Base-by-base conservation (phyloP, 1,140 invertebrate genomes). In the Callitettix versicolor region DNA sequence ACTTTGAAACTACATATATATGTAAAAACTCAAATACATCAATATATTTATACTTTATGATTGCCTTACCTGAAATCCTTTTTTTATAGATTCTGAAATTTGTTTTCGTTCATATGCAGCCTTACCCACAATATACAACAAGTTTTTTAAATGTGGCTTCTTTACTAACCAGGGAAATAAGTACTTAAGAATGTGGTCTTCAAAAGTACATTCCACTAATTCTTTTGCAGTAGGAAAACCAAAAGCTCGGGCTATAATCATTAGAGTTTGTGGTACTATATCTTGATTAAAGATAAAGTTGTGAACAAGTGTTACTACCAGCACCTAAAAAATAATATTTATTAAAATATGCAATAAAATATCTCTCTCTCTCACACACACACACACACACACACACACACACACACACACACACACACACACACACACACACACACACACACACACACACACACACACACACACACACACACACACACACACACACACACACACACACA, bases 31-130 rank as follows among this genome's bases (percentile, higher is more conserved):
- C 47, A 41, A 42, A 14, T 21, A n/a, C 6, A 34, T 4, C 38
- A 52, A 42, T 18, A 26, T 12, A 6, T n/a, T 7, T 18, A 21
- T 1, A 21, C 49, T 1, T 11, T 9, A 18, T 42, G 1, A 15
- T 21, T 22, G 20, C 12, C 21, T 46, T 56, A 59, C 58, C 49
- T 56, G 46, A 34, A 59, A 59, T 21, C 48, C 51, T 44, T 59
- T 49, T 40, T 56, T 59, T 15, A 59, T 15, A 1, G 56, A 12
- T 14, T 24, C 7, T 21, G 54, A 43, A 26, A 56, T 44, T 12
- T 52, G 36, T 40, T 43, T 59, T 22, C 50, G 47, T 11, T 49
- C 14, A 36, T 40, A 17, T 33, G 49, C 55, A 6, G 54, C 48
- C n/a, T n/a, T n/a, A n/a, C n/a, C n/a, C n/a, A 59, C 47, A 22